phyloP scores from a whole-genome alignment of 2,888 invertebrate species.

The Disparrhopalites patrizii region DNA sequence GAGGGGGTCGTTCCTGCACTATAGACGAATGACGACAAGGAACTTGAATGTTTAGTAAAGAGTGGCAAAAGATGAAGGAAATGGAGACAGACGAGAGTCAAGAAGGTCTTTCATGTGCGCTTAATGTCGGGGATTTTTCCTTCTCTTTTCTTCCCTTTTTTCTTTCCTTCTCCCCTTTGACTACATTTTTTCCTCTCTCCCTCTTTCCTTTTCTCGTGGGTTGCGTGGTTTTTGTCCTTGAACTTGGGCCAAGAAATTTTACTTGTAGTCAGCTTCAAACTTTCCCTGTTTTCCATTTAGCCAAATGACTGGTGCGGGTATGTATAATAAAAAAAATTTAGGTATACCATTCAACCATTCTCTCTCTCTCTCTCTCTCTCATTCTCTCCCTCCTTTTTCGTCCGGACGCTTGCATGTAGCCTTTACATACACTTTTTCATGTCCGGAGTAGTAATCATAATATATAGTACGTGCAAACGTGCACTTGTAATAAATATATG shows the following conservation, averaged over 20 bases:
- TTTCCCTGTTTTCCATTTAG: constrained; percentile 16
- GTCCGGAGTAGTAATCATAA: too few species aligned
- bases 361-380: neutral
- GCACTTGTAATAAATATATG: neutral
- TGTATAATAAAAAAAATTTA: too few species aligned
- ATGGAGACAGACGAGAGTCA: neutral
- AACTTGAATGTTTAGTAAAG: too few species aligned
- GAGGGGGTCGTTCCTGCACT: too few species aligned
- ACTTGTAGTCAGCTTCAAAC: constrained; percentile 21
- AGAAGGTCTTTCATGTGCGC: too few species aligned
- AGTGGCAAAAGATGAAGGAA: neutral
- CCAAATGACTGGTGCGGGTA: too few species aligned
- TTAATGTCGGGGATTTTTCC: too few species aligned
- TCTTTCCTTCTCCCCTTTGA: neutral
- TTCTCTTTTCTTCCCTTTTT: neutral
- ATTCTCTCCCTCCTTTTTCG: neutral
- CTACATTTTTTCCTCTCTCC: constrained; percentile 6
- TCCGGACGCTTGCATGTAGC: neutral
- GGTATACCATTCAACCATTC: too few species aligned
- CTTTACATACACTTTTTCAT: too few species aligned
- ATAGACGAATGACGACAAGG: too few species aligned
- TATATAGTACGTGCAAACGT: neutral
- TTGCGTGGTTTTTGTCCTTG: constrained; percentile 29
- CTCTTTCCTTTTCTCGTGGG: neutral
- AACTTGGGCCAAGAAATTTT: constrained; percentile 32